These are phyloP conservation scores for Tautogolabrus adspersus DNA, from an alignment of 2,113 vertebrate genomes.

Conservation along the genomic window DNA sequence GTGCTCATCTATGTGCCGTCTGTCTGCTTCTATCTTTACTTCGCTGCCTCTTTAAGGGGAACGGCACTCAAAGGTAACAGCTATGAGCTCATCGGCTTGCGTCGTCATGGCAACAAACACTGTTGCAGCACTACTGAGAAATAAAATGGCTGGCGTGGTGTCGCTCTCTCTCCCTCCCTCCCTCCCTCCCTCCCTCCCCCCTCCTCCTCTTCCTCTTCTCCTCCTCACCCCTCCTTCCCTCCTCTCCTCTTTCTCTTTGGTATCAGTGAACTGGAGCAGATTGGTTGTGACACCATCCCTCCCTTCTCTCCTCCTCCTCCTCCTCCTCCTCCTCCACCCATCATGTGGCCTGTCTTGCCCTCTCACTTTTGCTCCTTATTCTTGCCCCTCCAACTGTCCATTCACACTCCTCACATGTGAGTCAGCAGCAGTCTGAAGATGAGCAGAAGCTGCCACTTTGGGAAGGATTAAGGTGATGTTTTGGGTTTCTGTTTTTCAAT, in stretches of 20 bases:
- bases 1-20: constrained; percentile 46
- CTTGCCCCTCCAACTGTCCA: constrained; percentile 58
- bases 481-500: background rate
- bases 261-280: constrained; percentile 82
- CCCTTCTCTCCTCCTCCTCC: constrained; percentile 10
- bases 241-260: constrained; percentile 72
- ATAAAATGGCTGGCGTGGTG: constrained; percentile 83
- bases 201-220: constrained; percentile 26
- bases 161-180: constrained; percentile 36
- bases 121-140: constrained; percentile 84
- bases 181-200: constrained; percentile 34
- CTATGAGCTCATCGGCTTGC: constrained; percentile 85
- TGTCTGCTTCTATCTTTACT: constrained; percentile 56
- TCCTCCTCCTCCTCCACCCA: background rate
- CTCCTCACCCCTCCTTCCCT: constrained; percentile 39
- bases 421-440: constrained; percentile 64
- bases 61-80: constrained; percentile 76
- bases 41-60: constrained; percentile 78
- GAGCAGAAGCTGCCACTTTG: constrained; percentile 41
- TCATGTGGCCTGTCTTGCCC: constrained; percentile 51
- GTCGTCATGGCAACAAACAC: constrained; percentile 85
- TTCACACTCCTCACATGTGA: constrained; percentile 70
- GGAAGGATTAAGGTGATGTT: constrained; percentile 37
- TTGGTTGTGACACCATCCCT: constrained; percentile 71
- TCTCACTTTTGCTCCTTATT: constrained; percentile 65